A percentile compares a stretch with the other conserved stretches of the same genome.
phyloP scores from a whole-genome alignment of 2,113 vertebrate genomes.

The Neotoma lepida region DNA sequence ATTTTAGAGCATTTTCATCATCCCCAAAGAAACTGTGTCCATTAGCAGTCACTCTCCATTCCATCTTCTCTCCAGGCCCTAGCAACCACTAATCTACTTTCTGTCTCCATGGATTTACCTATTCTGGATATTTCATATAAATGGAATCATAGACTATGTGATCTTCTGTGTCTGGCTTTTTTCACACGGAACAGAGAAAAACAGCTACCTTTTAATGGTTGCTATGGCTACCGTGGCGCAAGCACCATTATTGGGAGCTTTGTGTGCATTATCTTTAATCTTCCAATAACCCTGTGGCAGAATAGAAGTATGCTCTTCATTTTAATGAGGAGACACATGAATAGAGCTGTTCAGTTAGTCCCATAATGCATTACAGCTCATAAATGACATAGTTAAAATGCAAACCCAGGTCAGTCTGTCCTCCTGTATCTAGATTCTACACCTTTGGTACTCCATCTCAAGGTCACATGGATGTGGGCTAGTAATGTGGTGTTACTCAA shows the following conservation, averaged over 20 bases:
- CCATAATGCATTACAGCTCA: slow-evolving; percentile 6
- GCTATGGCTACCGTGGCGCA: slow-evolving; percentile 64
- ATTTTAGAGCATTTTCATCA: slow-evolving; percentile 62
- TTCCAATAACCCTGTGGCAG: slow-evolving; percentile 62
- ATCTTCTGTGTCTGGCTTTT: slow-evolving; percentile 71
- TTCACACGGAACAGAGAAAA: slow-evolving; percentile 72
- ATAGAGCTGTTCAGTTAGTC: slow-evolving; percentile 34
- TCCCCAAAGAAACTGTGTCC: slow-evolving; percentile 41
- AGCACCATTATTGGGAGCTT: slow-evolving; percentile 60
- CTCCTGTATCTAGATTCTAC: slow-evolving; percentile 6
- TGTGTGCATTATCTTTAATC: slow-evolving; percentile 71
- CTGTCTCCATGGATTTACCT: slow-evolving; percentile 68
- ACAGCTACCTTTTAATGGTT: slow-evolving; percentile 74
- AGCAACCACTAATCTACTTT: slow-evolving; percentile 71
- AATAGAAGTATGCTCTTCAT: slow-evolving; percentile 62
- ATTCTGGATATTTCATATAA: slow-evolving; percentile 71
- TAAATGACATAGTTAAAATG: slow-evolving; percentile 55
- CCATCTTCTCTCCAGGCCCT: neutral
- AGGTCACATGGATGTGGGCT: neutral
- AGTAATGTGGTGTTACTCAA: slow-evolving; percentile 6
- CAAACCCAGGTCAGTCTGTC: slow-evolving; percentile 13
- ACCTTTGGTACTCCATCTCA: neutral
- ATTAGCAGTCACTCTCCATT: slow-evolving; percentile 55
- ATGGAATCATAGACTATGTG: slow-evolving; percentile 68
- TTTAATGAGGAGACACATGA: slow-evolving; percentile 59